Evolutionary conservation across 2,797 vertebrate genomes (phyloP).

Genomic region (Sebastes aleutianus): DNA sequence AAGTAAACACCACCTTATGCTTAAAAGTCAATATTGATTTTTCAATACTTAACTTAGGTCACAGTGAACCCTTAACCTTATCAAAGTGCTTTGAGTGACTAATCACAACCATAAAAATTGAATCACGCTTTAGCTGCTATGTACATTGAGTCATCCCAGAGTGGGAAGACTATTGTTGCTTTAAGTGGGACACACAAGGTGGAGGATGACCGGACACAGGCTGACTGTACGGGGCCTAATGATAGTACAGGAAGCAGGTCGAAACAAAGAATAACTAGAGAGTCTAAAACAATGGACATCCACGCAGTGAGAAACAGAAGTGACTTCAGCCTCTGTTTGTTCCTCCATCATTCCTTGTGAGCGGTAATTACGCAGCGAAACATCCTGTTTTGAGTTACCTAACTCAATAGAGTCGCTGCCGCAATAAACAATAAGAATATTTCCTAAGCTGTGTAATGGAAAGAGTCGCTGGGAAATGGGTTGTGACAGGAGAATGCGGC

Average conservation of each 20-base stretch:
- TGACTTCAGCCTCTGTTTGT: conserved; percentile 73
- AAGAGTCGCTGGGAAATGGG: conserved; percentile 66
- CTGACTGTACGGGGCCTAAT: conserved; percentile 38
- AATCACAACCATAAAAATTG: neutral
- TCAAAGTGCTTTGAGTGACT: neutral
- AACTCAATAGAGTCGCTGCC: conserved; percentile 74
- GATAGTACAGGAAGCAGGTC: conserved; percentile 58
- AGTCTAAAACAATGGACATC: conserved; percentile 68
- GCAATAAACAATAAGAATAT: conserved; percentile 74
- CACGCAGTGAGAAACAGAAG: conserved; percentile 49
- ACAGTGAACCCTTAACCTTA: neutral
- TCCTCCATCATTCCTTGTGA: conserved; percentile 74
- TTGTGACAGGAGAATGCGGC: conserved; percentile 67
- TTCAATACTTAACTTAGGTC: neutral
- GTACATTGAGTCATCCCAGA: neutral
- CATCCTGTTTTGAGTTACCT: conserved; percentile 81
- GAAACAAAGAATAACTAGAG: conserved; percentile 61
- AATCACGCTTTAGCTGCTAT: neutral
- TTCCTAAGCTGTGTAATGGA: conserved; percentile 70
- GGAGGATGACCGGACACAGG: conserved; percentile 21
- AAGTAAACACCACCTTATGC: neutral
- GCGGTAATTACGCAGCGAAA: conserved; percentile 77
- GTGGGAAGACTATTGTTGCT: neutral
- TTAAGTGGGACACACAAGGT: conserved; percentile 31
- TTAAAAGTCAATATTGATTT: neutral